Base-by-base conservation (phyloP, 92 coral and sea anemone species). In the Paramuricea clavata region DNA sequence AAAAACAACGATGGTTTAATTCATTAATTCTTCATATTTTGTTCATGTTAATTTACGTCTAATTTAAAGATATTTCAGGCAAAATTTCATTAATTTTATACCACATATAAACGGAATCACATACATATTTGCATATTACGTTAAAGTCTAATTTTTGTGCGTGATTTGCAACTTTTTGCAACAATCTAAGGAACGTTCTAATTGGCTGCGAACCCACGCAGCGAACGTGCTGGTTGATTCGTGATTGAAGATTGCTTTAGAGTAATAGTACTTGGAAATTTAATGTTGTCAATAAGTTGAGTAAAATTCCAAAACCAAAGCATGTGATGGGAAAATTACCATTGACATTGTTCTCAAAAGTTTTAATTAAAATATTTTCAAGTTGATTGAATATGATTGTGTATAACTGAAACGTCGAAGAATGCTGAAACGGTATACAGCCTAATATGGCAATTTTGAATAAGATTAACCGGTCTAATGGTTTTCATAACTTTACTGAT, bases 401-500 rank as follows among this genome's bases (percentile, higher is more conserved):
- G 44, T 39, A 39, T 39, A 6, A 62, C n/a, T n/a, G n/a, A 62
- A 1, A 25, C 34, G 34, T 62, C 13, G 72, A 33, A 33, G 39
- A 65, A 65, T 65, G 72, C 72, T 65, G 36, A 65, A 19, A 31
- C 21, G 39, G 28, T 27, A 65, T 65, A 65, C 28, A 19, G 19
- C 72, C 72, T 28, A 65, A 65, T 27, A 65, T 28, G 72, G 72
- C 6, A 65, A 65, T 65, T 3, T 5, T 65, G 36, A 65, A 65
- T 65, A 26, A 12, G 72, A 65, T 65, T 65, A 65, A 28, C 19
- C 22, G 72, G 72, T 65, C 72, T 65, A 12, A 12, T 31, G 72
- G n/a, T 28, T 65, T 2, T 65, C 39, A 17, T 11, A 1, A 2
- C 7, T 17, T 12, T 31, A 12, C 6, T 65, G 39, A 1, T 21